A percentile compares a stretch with the other conserved stretches of the same genome.
phyloP scores from a whole-genome alignment of 2,797 vertebrate species.

The Schizopygopsis pylzovi region DNA sequence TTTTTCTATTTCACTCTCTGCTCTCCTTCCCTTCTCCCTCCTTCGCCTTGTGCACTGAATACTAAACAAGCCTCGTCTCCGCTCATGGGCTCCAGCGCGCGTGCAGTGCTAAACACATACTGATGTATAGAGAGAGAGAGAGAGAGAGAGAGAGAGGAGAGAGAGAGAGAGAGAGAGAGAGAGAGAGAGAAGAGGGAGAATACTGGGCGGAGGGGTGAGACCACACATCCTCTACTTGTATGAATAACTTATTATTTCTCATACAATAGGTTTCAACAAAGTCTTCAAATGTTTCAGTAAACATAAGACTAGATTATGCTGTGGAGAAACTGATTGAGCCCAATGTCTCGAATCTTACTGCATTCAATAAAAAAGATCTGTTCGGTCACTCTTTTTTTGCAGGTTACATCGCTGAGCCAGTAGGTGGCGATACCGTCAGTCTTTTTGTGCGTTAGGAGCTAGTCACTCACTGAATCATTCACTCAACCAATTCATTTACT shows the following conservation, averaged over 20 bases:
- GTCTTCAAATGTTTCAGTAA: background rate
- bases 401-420: background rate
- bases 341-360: background rate
- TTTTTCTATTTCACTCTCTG: constrained; percentile 55
- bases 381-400: background rate
- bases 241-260: background rate
- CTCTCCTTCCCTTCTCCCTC: constrained; percentile 71
- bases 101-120: constrained; percentile 78
- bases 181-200: background rate
- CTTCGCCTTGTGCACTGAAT: constrained; percentile 80
- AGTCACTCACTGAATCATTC: background rate
- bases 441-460: background rate
- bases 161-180: constrained; percentile 42
- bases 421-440: background rate
- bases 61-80: constrained; percentile 76
- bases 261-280: background rate
- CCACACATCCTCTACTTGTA: background rate
- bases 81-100: constrained; percentile 70
- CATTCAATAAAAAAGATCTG: background rate
- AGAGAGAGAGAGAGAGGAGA: constrained; percentile 57
- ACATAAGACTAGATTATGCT: background rate
- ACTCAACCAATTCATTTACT: background rate
- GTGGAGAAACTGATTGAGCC: background rate
- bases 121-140: constrained; percentile 71
- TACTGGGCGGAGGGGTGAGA: constrained; percentile 52